Conservation (phyloP, 2,888 invertebrate species). For the Ecdyonurus torrentis region DNA sequence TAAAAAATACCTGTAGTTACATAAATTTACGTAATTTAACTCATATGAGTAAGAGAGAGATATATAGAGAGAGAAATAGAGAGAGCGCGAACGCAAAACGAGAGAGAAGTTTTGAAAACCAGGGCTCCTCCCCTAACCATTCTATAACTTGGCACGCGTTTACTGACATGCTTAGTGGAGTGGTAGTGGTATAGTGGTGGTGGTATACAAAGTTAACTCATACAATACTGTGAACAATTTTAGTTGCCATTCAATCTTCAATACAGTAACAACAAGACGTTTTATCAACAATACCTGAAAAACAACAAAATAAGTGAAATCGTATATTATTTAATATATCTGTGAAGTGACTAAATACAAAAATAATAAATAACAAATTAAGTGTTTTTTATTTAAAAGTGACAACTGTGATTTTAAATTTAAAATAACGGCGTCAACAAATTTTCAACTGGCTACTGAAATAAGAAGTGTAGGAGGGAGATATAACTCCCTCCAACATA, state of each 20-base stretch:
- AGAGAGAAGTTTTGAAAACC: background rate
- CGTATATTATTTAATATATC: too few relatives aligned
- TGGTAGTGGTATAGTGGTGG: background rate
- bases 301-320: too few relatives aligned
- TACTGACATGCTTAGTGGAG: background rate
- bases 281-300: too few relatives aligned
- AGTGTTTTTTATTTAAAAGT: background rate
- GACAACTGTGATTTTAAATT: background rate
- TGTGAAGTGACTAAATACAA: too few relatives aligned
- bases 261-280: background rate
- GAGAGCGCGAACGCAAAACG: background rate
- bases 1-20: too few relatives aligned
- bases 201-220: background rate
- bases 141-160: background rate
- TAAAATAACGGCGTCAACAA: background rate
- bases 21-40: too few relatives aligned
- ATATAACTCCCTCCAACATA: slow-evolving; percentile 6
- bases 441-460: background rate
- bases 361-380: background rate
- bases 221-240: background rate
- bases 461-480: background rate
- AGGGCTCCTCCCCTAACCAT: background rate
- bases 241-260: background rate
- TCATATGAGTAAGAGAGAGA: background rate
- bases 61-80: background rate